Evolutionary conservation across 2,797 vertebrate genomes (phyloP).

Genomic region (Hephaestus fuliginosus): DNA sequence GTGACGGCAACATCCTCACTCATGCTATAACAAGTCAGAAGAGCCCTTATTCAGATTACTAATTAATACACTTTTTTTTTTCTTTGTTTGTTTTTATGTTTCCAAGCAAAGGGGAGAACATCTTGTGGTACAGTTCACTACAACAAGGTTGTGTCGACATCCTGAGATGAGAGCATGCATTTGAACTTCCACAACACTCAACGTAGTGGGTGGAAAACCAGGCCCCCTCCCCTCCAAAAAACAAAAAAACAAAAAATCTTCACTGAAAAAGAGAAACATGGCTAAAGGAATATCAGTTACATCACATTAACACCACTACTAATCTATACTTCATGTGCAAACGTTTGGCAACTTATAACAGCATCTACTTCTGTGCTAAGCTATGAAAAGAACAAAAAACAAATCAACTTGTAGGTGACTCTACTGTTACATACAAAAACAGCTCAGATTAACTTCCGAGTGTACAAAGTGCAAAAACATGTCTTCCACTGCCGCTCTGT

Average conservation of each 20-base stretch:
- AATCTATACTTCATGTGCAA: slow-evolving; percentile 54
- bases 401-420: slow-evolving; percentile 12
- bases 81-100: not conserved
- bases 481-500: slow-evolving; percentile 53
- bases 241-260: not conserved
- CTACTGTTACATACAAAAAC: slow-evolving; percentile 39
- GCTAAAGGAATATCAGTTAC: slow-evolving; percentile 53
- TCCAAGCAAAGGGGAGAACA: slow-evolving; percentile 43
- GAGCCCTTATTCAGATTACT: slow-evolving; percentile 79
- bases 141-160: slow-evolving; percentile 57
- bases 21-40: slow-evolving; percentile 68
- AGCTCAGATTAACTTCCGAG: slow-evolving; percentile 28
- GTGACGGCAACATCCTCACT: slow-evolving; percentile 57
- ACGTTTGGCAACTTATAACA: slow-evolving; percentile 66
- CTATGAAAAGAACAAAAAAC: slow-evolving; percentile 32
- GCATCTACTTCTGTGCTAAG: slow-evolving; percentile 39
- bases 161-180: slow-evolving; percentile 81
- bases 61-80: slow-evolving; percentile 34
- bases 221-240: not conserved
- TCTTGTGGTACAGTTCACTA: slow-evolving; percentile 53
- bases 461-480: slow-evolving; percentile 54
- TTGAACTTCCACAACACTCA: slow-evolving; percentile 64
- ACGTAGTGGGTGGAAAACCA: slow-evolving; percentile 22
- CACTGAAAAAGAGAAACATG: slow-evolving; percentile 1
- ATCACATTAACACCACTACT: slow-evolving; percentile 54